These are phyloP conservation scores for Netelia fuscicornis DNA, from an alignment of 2,888 invertebrate species.

Conservation along the genomic window DNA sequence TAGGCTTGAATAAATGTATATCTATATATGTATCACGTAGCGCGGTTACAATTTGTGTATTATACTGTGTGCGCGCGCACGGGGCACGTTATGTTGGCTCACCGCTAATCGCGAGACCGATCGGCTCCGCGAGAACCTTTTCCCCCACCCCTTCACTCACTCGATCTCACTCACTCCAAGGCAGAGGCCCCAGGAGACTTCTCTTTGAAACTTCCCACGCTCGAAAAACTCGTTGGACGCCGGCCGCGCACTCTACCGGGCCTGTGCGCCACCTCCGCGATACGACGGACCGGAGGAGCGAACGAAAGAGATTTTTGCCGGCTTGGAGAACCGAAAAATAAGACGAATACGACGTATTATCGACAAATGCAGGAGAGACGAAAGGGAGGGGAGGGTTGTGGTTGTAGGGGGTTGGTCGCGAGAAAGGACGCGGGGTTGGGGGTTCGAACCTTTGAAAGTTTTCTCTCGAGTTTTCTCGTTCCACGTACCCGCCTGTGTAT, in stretches of 20 bases:
- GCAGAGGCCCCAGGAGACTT: background rate
- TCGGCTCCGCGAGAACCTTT: constrained; percentile 23
- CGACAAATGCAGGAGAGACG: background rate
- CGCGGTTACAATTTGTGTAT: constrained; percentile 52
- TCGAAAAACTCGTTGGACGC: constrained; percentile 25
- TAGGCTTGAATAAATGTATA: background rate
- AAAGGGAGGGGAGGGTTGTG: too few species aligned
- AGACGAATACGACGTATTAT: background rate
- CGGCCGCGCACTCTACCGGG: background rate
- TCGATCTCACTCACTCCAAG: background rate
- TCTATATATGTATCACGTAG: constrained; percentile 40
- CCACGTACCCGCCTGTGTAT: background rate
- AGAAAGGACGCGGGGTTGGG: background rate
- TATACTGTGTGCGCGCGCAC: constrained; percentile 37
- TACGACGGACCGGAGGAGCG: background rate
- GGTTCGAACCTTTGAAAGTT: constrained; percentile 9
- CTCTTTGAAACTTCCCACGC: constrained; percentile 64
- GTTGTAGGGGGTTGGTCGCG: too few species aligned
- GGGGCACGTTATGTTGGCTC: constrained; percentile 50
- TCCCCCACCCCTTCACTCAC: background rate
- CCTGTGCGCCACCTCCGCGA: constrained; percentile 6
- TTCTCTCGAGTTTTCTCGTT: constrained; percentile 39
- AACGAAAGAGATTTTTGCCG: background rate
- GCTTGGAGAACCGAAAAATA: background rate
- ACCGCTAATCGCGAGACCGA: constrained; percentile 62